Base-by-base conservation (phyloP, 2,888 invertebrate genomes). In the Globia sparganii region DNA sequence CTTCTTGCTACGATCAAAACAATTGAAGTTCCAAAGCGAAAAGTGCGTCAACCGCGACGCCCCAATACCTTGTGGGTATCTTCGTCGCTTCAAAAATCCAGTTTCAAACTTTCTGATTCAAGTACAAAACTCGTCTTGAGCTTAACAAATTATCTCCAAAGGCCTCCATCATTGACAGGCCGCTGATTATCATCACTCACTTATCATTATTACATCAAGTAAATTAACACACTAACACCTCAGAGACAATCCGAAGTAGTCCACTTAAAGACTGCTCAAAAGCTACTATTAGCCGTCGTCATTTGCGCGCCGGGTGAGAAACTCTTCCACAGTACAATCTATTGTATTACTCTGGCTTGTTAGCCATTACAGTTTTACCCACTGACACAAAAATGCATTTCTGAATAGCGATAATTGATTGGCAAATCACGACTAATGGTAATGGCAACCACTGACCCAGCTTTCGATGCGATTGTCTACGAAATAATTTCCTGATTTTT, bases 371-470 rank as follows among this genome's bases (percentile, higher is more conserved):
- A 80, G 84, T 84, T 84, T 86, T 90, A 86, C 88, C 90, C 74
- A 91, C 88, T 88, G 88, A 90, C 88, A 90, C 88, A 87, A 88
- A 89, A 88, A 86, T 87, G 85, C 84, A 85, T 83, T 87, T 83
- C 76, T 87, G 87, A 88, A 86, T 86, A 80, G 85, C 77, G 88
- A 91, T 91, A 90, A 90, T 91, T 91, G 90, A 90, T 91, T 86
- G 83, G 81, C 81, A 88, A 88, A 88, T 88, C 88, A 88, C 87
- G 87, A 85, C 85, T 86, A 88, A 61, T 70, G 53, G 68, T 70
- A 43, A 89, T 89, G 87, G 85, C 76, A 70, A 78, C 76, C 73
- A 77, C 83, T 85, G 90, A 88, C 89, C 90, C 86, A 89, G 87
- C 89, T 91, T 89, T 89, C 89, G 86, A 88, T 86, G 68, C 80